Evolutionary conservation across 2,888 invertebrate genomes (phyloP), one percentile per base, ranked within the genome.

Genomic region (Corbicula japonica): DNA sequence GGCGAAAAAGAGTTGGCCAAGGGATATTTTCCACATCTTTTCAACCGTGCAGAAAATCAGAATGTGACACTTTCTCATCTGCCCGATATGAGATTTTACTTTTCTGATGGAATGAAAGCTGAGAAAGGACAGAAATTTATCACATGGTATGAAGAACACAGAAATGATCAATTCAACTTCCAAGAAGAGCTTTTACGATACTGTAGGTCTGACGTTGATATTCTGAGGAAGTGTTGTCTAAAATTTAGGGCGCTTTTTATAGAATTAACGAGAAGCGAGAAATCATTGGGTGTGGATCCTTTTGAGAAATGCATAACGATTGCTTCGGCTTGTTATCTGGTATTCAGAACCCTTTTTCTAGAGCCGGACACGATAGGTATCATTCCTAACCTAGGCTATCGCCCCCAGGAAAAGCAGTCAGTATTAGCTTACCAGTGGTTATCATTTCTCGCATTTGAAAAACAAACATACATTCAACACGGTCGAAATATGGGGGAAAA

Each of bases 401-500:
- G 70, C 48, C 70, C 70, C 8, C 35, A 60, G 28, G 61, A 48
- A 48, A 70, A 46, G 23, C 44, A 70, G 34, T 70, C 58, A 1
- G 34, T 28, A 21, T 12, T 44, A 32, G 70, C 60, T 26, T 70
- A 70, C 28, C 69, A 70, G 23, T 70, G 60, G 46, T 12, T 70
- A 60, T 58, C 60, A 21, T 46, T 32, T 46, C 60, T 60, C 30
- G 60, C 69, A 21, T 58, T 8, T 26, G 46, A 38, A 56, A 54
- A 41, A 28, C 23, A 56, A 12, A 56, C 56, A 5, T 21, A 5
- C 48, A 70, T 70, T 23, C 58, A 60, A 34, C 66, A 74, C 32
- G 74, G 58, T 8, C 3, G 66, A 66, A 66, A 74, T 50, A 35
- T 21, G 10, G 74, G 74, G 38, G 74, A 74, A 66, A 65, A 66